Base-by-base conservation (phyloP, 2,113 vertebrate genomes). In the Steatornis caripensis region DNA sequence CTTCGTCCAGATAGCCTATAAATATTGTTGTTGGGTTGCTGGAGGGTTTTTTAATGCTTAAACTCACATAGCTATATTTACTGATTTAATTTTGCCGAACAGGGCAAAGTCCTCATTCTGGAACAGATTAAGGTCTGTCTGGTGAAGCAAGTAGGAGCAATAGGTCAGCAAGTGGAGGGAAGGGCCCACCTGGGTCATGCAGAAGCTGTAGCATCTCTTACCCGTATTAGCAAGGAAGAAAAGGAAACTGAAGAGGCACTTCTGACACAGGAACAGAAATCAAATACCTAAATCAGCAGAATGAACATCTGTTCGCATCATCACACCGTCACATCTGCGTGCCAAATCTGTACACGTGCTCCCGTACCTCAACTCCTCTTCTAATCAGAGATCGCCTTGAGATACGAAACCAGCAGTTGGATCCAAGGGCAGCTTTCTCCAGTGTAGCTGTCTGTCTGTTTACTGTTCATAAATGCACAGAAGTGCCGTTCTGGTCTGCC, bases 401-500 rank as follows among this genome's bases (percentile, higher is more conserved):
- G 41, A 37, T 9, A 37, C 0, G 1, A 57, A n/a, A 54, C 48
- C 65, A 65, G 60, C 57, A 51, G 24, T 0, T 0, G n/a, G 37
- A 55, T 36, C 26, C 54, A 36, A 1, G 12, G 41, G 23, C 55
- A 76, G 16, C 32, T 85, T 29, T 70, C 65, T 65, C 53, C 58
- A 45, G 5, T 3, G 5, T 16, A 43, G 15, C 57, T 48, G 21
- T 2, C 78, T 10, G 2, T 3, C 2, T 1, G 5, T 27, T 65
- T 80, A 15, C 14, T 7, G 1, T 1, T n/a, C 22, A 36, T 90
- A 72, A 55, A 72, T 1, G 12, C 43, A 6, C 36, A 51, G 30
- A 15, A 75, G 39, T 15, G 12, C 30, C 29, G 57, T 29, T 69
- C 79, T 89, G 66, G 17, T 29, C 49, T 71, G 37, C 29, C 39